Evolutionary conservation across 1,140 invertebrate species (phyloP), one percentile per base, ranked within the genome.

Genomic region (Bombus consobrinus): DNA sequence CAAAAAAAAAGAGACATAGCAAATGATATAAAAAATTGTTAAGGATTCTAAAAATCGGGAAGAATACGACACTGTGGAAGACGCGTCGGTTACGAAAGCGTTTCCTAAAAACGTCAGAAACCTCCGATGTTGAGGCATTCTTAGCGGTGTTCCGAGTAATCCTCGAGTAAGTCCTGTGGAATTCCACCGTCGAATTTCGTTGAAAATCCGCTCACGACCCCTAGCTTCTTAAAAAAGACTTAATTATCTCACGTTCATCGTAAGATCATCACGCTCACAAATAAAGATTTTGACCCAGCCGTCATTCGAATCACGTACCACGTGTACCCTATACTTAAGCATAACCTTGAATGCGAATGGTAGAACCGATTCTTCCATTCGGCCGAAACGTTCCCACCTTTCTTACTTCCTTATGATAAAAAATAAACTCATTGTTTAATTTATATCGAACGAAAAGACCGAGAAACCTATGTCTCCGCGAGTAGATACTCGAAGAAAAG

Each of bases 231-330:
- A 91, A 91, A 90, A 90, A 91, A 91, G 89, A 91, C 89, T 86
- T 90, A 91, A 91, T 91, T 91, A 90, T 91, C 89, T 91, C 89
- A 91, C 89, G 89, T 91, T 74, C 89, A 90, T 91, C 89, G 89
- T 90, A 86, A 88, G 84, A 91, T 91, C 89, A 91, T 88, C 81
- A 69, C 77, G 87, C 81, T 79, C 72, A 66, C 86, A 90, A 88
- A 91, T 91, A 90, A 90, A 86, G 73, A 90, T 88, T 86, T 88
- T 66, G 83, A 69, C 53, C 64, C 39, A 83, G 28, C n/a, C 79
- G 25, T 83, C 47, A 91, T 86, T 88, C 89, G 59, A 79, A 88
- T 84, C 89, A 91, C 89, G 89, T 91, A 88, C 71, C 4, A 66
- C 41, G 41, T 81, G 72, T 89, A 89, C 81, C 64, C 78, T 89